Base-by-base conservation (phyloP, 2,888 invertebrate genomes). In the Epistrophe grossulariae region DNA sequence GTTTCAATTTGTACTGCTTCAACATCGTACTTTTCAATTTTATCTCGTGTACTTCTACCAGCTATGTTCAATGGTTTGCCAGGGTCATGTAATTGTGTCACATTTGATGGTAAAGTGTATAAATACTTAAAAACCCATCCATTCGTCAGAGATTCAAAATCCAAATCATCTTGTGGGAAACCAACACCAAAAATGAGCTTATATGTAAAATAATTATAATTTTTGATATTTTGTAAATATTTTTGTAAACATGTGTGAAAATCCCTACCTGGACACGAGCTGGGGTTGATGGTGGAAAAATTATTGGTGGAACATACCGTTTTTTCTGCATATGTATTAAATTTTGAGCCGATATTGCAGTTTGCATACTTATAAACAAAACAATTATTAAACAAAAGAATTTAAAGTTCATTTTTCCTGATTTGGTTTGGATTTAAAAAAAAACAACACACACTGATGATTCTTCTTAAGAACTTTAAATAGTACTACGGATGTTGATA, bases 31-130 rank as follows among this genome's bases (percentile, higher is more conserved):
- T 83, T 64, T 35, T 79, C 77, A 7, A 55, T 71, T 15, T 52
- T 31, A 17, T 88, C 80, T 15, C 59, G 62, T 45, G 80, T 55
- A n/a, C 88, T 88, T 57, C 80, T 77, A 0, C 78, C 78, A 38
- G 72, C 52, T 59, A 79, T 88, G 43, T 76, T 84, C 60, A 77
- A 24, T 59, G 66, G 11, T 57, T 77, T 52, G 5, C 5, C 7
- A 70, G 88, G 55, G 28, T 84, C 73, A 64, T 76, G 70, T 28
- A 92, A 71, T 0, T 90, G 76, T 4, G 89, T 89, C 7, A 31
- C 87, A 52, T 83, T 87, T n/a, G 74, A 72, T 31, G 87, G 87
- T 24, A 87, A 24, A 48, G 76, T 76, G 68, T 87, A 87, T 38
- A 83, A 82, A 15, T 79, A 87, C 60, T 87, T 87, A 0, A 87